Base-by-base conservation (phyloP, 2,797 vertebrate genomes). In the Yasuhikotakia modesta region DNA sequence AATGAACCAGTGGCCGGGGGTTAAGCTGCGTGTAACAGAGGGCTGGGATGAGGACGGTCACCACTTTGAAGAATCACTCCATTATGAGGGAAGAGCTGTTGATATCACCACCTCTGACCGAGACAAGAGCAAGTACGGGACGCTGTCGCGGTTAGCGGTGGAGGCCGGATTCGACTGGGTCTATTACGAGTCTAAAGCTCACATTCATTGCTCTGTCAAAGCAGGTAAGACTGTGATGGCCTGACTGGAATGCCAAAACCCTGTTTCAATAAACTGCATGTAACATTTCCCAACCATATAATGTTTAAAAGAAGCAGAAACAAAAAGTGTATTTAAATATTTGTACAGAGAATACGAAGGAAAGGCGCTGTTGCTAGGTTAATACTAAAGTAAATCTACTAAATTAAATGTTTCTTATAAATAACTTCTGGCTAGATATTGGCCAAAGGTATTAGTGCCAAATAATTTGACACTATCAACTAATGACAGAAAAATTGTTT, bases 131-230 rank as follows among this genome's bases (percentile, higher is more conserved):
- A 99, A 99, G 84, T 99, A 99, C 70, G 97, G 97, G 85, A 97
- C 96, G 76, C 90, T 99, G 88, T 98, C 97, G 35, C 93, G 97
- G 75, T 91, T 99, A 85, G 97, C 97, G 0, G 97, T 98, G 86
- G 97, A 99, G 87, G 97, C 97, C 0, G 97, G 97, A 64, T 99
- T 99, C 83, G 97, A 99, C 90, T 99, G 97, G 97, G 97, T 99
- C 77, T 96, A 96, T 87, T 99, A 97, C 1, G 97, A 99, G 83
- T 99, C 97, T 87, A 99, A 99, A 85, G 97, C 97, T 0, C 97
- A 99, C 87, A 96, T 99, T 87, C 97, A 98, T 91, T 98, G 97
- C 89, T 99, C 97, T 0, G 97, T 99, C 84, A 99, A 98, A 95
- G 97, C 97, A 92, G 97, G 97, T 99, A 90, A 88, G 94, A 80